A percentile compares a stretch with the other conserved stretches of the same genome.
Conservation (phyloP, 2,797 vertebrate genomes). For the Gymnoscopelus braueri region DNA sequence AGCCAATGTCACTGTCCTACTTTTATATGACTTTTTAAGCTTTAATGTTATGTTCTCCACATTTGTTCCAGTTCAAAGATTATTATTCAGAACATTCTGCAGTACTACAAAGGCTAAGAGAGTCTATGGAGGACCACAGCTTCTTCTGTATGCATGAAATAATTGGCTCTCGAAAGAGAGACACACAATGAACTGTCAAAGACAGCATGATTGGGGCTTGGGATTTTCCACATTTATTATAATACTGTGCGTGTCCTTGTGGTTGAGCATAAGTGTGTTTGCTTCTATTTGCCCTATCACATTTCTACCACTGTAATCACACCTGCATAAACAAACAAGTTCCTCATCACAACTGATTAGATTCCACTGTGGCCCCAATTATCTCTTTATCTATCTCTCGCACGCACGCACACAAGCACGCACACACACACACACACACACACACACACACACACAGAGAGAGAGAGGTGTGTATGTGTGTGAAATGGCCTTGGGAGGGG, state of each 20-base stretch:
- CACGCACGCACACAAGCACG: constrained; percentile 33
- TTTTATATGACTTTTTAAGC: too few relatives aligned
- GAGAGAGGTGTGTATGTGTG: neutral
- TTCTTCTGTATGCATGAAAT: constrained; percentile 33
- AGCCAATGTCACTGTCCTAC: too few relatives aligned
- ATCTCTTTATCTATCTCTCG: neutral
- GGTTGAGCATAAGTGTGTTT: neutral
- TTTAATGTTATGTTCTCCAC: too few relatives aligned
- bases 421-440: constrained; percentile 17
- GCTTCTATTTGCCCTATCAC: neutral
- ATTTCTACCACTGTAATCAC: constrained; percentile 46
- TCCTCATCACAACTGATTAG: constrained; percentile 52
- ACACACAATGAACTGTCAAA: too few relatives aligned
- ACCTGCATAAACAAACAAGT: constrained; percentile 61
- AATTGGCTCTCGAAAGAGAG: constrained; percentile 28
- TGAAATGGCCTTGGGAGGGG: neutral
- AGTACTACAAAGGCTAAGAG: constrained; percentile 1
- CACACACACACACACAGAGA: constrained; percentile 11
- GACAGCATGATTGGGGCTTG: too few relatives aligned
- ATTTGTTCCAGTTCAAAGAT: too few relatives aligned
- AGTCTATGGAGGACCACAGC: constrained; percentile 27
- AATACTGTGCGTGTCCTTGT: neutral
- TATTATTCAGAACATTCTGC: neutral
- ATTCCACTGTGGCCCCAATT: constrained; percentile 25
- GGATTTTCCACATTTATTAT: too few relatives aligned